These are phyloP conservation scores for Dichetophora obliterata DNA, from an alignment of 2,888 invertebrate genomes.

Conservation along the genomic window DNA sequence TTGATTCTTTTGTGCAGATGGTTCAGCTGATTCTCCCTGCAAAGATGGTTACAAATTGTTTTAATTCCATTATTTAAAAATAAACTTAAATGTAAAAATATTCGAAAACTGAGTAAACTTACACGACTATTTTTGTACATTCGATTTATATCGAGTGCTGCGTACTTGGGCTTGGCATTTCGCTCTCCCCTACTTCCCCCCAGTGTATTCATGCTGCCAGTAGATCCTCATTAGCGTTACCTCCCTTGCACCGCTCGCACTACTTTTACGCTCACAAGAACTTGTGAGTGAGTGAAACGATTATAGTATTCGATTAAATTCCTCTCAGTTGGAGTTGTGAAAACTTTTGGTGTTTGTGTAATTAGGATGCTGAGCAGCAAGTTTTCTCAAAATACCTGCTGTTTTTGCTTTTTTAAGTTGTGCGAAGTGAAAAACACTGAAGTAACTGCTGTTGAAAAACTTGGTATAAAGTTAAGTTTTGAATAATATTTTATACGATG, in stretches of 20 bases:
- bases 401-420: neutral
- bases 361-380: neutral
- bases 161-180: constrained; percentile 89
- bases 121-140: constrained; percentile 90
- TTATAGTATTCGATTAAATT: neutral
- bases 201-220: constrained; percentile 72
- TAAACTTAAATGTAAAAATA: constrained; percentile 34
- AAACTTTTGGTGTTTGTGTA: neutral
- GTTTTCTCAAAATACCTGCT: neutral
- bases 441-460: neutral
- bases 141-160: constrained; percentile 98
- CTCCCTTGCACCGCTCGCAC: constrained; percentile 63
- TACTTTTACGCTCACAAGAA: constrained; percentile 34
- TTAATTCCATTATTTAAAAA: constrained; percentile 15
- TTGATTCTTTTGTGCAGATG: constrained; percentile 89
- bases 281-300: constrained; percentile 29
- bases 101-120: constrained; percentile 68
- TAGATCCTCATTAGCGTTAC: constrained; percentile 71
- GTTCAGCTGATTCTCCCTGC: constrained; percentile 89
- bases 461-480: neutral
- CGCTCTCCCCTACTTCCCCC: constrained; percentile 72
- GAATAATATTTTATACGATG: neutral
- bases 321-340: neutral
- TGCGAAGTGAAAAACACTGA: neutral
- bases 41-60: constrained; percentile 41